Evolutionary conservation across 2,797 vertebrate genomes (phyloP), one percentile per base, ranked within the genome.

Genomic region (Lutra lutra): DNA sequence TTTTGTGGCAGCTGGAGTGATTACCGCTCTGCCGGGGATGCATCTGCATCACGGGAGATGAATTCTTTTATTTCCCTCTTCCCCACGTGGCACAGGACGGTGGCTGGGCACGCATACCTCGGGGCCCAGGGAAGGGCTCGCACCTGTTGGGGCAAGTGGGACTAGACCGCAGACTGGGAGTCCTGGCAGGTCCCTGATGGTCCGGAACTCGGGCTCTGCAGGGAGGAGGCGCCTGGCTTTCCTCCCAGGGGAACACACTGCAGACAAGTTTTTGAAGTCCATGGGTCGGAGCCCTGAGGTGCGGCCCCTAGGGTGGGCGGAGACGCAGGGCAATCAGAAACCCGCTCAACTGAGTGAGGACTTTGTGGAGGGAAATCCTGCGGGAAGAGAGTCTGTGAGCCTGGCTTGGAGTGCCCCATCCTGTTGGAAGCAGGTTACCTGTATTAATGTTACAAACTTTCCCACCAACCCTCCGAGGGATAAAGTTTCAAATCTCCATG

Each of bases 1-100:
- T 91, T 95, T 97, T 46, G 94, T 95, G 91, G 72, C 73, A 86
- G 96, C 95, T 95, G 94, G 97, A 93, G 95, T 97, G 97, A 98
- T 98, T 97, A 95, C 95, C 94, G 70, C 20, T 64, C 56, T 94
- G 91, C 96, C 86, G 96, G 85, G 86, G 95, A 60, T 68, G 84
- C 91, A 95, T 64, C 4, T 9, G 40, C 96, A 79, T 96, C 91
- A 94, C 94, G 96, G 89, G 90, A 79, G 97, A 92, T 54, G 93
- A 94, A 92, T 92, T 89, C 94, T 86, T 97, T 97, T 84, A 88
- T 96, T 95, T 85, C 72, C 88, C 62, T 93, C 14, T 25, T 32
- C 29, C 48, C 43, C 15, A 5, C 6, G 0, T 46, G 40, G 3
- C 48, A 27, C 46, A 32, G 54, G 83, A 70, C 29, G 29, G 10